These are phyloP conservation scores for Pyrocephalus nanus DNA, from an alignment of 2,797 vertebrate genomes.

Conservation along the genomic window DNA sequence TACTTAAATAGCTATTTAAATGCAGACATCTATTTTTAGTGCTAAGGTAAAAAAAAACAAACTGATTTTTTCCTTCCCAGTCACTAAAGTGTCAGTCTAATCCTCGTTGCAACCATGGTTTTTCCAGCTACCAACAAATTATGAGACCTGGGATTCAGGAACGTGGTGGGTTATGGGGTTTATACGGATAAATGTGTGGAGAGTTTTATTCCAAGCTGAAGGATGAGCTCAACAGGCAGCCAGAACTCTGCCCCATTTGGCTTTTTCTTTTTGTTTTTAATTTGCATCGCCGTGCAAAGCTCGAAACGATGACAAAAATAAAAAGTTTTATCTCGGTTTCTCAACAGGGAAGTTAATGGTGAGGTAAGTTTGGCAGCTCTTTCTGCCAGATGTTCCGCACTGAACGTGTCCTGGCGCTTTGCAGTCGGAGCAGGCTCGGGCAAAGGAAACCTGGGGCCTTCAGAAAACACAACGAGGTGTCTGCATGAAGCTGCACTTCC, in stretches of 20 bases:
- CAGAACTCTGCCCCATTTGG: background rate
- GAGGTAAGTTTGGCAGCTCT: background rate
- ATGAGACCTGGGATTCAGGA: background rate
- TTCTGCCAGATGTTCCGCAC: background rate
- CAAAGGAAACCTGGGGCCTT: background rate
- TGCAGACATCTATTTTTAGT: background rate
- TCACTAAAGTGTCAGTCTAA: background rate
- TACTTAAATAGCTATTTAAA: background rate
- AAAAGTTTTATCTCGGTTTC: background rate
- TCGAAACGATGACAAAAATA: background rate
- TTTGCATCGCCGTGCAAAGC: background rate
- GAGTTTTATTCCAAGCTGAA: background rate
- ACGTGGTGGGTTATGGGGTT: background rate
- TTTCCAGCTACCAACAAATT: background rate
- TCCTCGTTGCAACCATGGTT: background rate
- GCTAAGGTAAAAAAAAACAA: background rate
- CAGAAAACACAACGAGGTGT: background rate
- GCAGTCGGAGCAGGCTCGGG: background rate
- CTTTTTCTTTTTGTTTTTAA: background rate
- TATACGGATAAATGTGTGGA: background rate
- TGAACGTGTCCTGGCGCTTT: background rate
- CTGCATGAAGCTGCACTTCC: background rate
- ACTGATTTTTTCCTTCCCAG: background rate
- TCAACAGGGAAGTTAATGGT: background rate
- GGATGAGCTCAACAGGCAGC: background rate